Evolutionary conservation across 2,888 invertebrate species (phyloP).

Genomic region (Calameuta filiformis): DNA sequence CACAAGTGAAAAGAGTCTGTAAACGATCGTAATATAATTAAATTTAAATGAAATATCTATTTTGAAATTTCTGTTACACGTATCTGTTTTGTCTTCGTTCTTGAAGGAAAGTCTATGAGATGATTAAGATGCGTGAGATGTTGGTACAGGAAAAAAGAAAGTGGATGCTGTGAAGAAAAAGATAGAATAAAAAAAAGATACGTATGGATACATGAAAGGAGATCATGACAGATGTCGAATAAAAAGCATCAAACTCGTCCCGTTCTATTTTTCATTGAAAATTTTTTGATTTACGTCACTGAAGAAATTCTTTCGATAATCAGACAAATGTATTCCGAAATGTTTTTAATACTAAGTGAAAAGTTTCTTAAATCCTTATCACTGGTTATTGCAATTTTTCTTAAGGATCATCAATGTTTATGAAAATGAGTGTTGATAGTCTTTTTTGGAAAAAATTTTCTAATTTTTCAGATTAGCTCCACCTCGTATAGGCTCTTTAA

Average conservation of each 20-base stretch:
- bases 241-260: too few relatives aligned
- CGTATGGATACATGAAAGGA: not conserved
- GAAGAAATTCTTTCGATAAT: too few relatives aligned
- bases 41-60: not conserved
- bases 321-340: too few relatives aligned
- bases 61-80: not conserved
- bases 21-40: not conserved
- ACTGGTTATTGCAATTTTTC: not conserved
- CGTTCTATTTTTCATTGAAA: too few relatives aligned
- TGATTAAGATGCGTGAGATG: too few relatives aligned
- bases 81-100: too few relatives aligned
- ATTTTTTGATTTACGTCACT: too few relatives aligned
- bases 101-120: too few relatives aligned
- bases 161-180: not conserved
- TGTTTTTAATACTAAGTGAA: too few relatives aligned
- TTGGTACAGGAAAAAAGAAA: too few relatives aligned
- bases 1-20: not conserved
- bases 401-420: not conserved
- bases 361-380: too few relatives aligned
- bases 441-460: not conserved
- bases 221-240: too few relatives aligned
- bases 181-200: not conserved
- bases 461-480: not conserved
- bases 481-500: not conserved
- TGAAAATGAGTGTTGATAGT: not conserved